These are phyloP conservation scores for Hestina assimilis DNA, from an alignment of 1,140 invertebrate species.

Conservation along the genomic window DNA sequence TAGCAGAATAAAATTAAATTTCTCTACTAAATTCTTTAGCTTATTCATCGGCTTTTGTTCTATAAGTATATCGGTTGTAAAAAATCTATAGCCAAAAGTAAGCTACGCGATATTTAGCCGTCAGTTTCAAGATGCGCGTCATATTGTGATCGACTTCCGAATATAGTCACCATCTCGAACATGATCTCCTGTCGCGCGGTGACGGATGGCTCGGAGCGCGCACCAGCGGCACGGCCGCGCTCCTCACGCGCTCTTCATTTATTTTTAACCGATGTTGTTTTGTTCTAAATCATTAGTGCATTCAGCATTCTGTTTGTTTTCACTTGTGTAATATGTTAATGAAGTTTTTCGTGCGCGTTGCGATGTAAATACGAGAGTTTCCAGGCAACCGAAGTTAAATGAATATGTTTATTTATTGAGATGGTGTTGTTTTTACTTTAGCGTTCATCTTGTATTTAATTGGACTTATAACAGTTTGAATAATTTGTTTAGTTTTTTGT, in stretches of 20 bases:
- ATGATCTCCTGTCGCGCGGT: neutral
- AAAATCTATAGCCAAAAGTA: no score
- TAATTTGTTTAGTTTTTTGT: no score
- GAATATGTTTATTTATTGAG: neutral
- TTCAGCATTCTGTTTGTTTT: conserved; percentile 15
- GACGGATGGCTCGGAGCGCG: neutral
- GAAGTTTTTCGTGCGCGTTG: conserved; percentile 8
- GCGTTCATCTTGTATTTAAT: neutral
- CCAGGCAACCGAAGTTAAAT: neutral
- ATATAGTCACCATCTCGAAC: neutral
- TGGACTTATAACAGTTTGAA: no score
- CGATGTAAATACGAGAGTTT: conserved; percentile 7
- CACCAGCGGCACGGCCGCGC: neutral
- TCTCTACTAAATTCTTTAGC: no score
- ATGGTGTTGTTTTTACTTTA: neutral
- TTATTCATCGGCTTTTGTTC: no score
- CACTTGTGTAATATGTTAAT: conserved; percentile 10
- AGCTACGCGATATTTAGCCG: no score
- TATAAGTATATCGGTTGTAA: no score
- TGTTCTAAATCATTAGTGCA: conserved; percentile 20
- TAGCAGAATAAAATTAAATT: no score
- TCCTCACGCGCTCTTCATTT: neutral
- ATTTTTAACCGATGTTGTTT: conserved; percentile 12
- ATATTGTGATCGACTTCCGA: neutral
- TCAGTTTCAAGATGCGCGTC: neutral